Conservation (phyloP, 1,140 invertebrate species). For the Leucophenga varia region DNA sequence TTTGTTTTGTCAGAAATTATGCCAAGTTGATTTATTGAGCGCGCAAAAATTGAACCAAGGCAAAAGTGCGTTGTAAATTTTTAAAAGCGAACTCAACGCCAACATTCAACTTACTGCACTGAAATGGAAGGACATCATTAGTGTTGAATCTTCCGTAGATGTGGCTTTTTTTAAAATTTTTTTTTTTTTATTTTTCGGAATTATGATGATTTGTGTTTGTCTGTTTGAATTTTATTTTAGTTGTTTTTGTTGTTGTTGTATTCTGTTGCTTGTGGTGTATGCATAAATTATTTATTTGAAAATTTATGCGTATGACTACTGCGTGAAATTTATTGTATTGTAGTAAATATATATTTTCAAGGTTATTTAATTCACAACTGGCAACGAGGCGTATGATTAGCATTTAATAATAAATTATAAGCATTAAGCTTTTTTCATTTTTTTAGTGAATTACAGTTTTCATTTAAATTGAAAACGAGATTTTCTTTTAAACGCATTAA, state of each 20-base stretch:
- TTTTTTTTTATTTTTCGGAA: conserved; percentile 16
- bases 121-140: conserved; percentile 28
- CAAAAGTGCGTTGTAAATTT: conserved; percentile 52
- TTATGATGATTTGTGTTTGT: conserved; percentile 51
- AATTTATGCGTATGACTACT: too few relatives aligned
- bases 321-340: too few relatives aligned
- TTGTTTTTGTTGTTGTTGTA: too few relatives aligned
- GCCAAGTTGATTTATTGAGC: conserved; percentile 42
- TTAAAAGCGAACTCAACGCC: conserved; percentile 44
- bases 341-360: conserved; percentile 27
- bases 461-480: too few relatives aligned
- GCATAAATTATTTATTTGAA: too few relatives aligned
- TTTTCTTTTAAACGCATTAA: too few relatives aligned
- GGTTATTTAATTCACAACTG: conserved; percentile 36
- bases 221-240: too few relatives aligned
- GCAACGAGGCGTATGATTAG: conserved; percentile 51
- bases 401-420: conserved; percentile 54
- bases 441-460: too few relatives aligned
- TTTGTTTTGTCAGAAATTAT: conserved; percentile 43
- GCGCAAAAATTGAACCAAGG: conserved; percentile 23
- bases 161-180: not conserved
- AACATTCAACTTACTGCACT: too few relatives aligned
- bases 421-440: too few relatives aligned
- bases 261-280: conserved; percentile 23
- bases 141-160: too few relatives aligned